A percentile compares a stretch with the other conserved stretches of the same genome.
phyloP scores from a whole-genome alignment of 1,140 invertebrate genomes.

The Trachymyrmex cornetzi region DNA sequence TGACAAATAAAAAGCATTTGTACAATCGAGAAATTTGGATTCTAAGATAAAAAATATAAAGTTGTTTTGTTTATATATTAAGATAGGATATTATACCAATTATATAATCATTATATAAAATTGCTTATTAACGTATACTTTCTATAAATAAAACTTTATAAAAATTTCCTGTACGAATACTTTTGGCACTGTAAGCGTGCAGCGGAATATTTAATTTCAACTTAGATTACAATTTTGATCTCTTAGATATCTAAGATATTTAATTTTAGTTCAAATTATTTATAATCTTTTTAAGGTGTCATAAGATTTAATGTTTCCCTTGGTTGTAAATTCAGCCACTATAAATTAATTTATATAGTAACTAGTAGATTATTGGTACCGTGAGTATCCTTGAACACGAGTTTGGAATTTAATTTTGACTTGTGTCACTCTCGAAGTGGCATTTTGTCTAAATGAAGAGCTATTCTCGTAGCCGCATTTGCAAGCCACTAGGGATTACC shows the following conservation, averaged over 20 bases:
- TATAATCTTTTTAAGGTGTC: neutral
- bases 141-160: too few species aligned
- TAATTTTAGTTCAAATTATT: neutral
- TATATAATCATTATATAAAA: too few species aligned
- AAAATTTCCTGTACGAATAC: too few species aligned
- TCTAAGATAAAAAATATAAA: too few species aligned
- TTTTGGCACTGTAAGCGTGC: too few species aligned
- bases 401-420: slow-evolving; percentile 4
- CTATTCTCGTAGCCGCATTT: slow-evolving; percentile 27
- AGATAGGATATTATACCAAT: too few species aligned
- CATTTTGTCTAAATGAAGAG: slow-evolving; percentile 17
- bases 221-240: neutral
- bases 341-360: neutral
- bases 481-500: slow-evolving; percentile 39
- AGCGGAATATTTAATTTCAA: neutral
- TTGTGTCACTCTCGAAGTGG: neutral
- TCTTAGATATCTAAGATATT: slow-evolving; percentile 1
- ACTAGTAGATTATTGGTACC: neutral
- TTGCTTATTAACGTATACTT: too few species aligned
- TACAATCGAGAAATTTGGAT: too few species aligned
- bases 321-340: neutral
- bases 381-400: neutral
- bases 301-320: neutral
- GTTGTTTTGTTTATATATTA: too few species aligned
- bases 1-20: too few species aligned